A percentile compares a stretch with the other conserved stretches of the same genome.
Conservation (phyloP, 1,140 invertebrate species). For the Diachasma alloeum region DNA sequence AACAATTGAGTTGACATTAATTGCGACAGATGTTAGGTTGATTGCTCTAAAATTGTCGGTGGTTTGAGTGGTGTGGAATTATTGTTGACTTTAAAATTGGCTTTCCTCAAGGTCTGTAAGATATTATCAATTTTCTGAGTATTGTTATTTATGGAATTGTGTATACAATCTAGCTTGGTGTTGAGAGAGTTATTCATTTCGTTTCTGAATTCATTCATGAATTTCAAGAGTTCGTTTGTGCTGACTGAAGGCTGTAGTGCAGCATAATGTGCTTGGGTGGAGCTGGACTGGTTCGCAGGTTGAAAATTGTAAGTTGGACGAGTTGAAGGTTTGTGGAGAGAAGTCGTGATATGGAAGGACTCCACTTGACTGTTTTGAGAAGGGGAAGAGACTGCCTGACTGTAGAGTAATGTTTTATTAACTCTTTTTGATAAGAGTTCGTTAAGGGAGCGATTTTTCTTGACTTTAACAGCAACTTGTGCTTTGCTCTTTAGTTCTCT, state of each 20-base stretch:
- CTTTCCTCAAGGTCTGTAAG: not conserved
- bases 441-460: not conserved
- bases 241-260: no score
- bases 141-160: not conserved
- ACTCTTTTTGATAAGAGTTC: no score
- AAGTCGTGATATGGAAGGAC: not conserved
- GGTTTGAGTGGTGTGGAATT: not conserved
- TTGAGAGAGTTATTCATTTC: not conserved
- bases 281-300: not conserved
- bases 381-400: not conserved
- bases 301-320: not conserved
- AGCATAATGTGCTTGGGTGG: not conserved
- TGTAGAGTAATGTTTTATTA: not conserved
- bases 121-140: not conserved
- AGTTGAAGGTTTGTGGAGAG: not conserved
- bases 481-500: not conserved
- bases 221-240: not conserved
- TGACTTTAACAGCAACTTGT: not conserved
- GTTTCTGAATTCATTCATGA: not conserved
- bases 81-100: not conserved
- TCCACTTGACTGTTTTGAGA: not conserved
- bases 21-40: conserved; percentile 9
- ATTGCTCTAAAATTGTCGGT: not conserved
- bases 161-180: not conserved
- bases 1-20: conserved; percentile 28